Conservation (phyloP, 1,140 invertebrate genomes). For the Habropoda laboriosa region DNA sequence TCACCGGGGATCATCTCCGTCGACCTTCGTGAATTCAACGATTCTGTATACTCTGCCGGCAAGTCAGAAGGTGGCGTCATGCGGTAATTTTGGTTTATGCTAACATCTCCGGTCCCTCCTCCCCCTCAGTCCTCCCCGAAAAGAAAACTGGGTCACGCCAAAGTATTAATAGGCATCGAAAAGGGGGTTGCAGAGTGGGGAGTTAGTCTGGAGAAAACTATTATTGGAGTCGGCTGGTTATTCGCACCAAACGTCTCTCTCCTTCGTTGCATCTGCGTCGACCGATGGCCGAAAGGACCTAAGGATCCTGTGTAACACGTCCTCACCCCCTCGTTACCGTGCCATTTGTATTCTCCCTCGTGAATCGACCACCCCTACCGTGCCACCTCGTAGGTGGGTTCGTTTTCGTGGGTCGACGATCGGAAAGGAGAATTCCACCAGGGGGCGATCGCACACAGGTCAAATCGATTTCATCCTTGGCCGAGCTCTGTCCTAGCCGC, state of each 20-base stretch:
- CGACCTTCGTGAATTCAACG: not conserved
- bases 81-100: slow-evolving; percentile 61
- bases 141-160: slow-evolving; percentile 54
- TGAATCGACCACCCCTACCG: not conserved
- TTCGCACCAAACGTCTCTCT: slow-evolving; percentile 15
- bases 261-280: no score
- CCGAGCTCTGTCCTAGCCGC: slow-evolving; percentile 3
- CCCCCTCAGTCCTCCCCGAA: not conserved
- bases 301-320: not conserved
- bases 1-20: not conserved
- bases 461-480: slow-evolving; percentile 64
- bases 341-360: not conserved
- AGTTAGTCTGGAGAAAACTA: slow-evolving; percentile 52
- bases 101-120: slow-evolving; percentile 7
- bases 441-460: slow-evolving; percentile 27
- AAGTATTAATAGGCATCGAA: slow-evolving; percentile 58
- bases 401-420: not conserved
- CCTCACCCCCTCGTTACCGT: not conserved
- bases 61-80: slow-evolving; percentile 21
- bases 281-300: not conserved
- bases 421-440: slow-evolving; percentile 14
- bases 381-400: no score
- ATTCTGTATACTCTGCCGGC: no score
- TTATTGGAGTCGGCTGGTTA: slow-evolving; percentile 52
- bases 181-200: slow-evolving; percentile 45